phyloP scores from a whole-genome alignment of 2,797 vertebrate species.

The Heterohyrax brucei region DNA sequence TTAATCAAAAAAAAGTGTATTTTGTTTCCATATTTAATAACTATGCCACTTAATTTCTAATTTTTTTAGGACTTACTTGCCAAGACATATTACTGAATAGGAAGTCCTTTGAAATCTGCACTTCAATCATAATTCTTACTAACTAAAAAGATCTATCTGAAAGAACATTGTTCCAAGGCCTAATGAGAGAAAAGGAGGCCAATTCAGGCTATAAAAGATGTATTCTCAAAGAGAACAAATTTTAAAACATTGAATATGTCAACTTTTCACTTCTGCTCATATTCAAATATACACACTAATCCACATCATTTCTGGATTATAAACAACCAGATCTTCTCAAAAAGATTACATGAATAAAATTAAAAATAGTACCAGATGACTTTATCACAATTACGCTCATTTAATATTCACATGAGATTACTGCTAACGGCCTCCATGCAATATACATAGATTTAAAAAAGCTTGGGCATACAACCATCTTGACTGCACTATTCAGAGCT shows the following conservation, averaged over 20 bases:
- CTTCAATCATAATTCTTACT: constrained; percentile 50
- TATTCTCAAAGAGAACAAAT: constrained; percentile 50
- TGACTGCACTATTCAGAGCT: neutral
- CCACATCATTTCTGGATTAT: constrained; percentile 50
- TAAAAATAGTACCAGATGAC: neutral
- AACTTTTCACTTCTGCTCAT: constrained; percentile 44
- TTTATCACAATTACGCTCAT: constrained; percentile 57
- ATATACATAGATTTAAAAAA: neutral
- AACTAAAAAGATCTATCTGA: constrained; percentile 46
- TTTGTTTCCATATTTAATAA: constrained; percentile 50
- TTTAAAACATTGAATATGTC: neutral
- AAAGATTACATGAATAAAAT: constrained; percentile 60
- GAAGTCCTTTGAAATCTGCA: constrained; percentile 39
- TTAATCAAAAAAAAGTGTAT: constrained; percentile 47
- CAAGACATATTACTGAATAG: neutral
- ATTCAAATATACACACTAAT: constrained; percentile 37
- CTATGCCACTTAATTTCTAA: constrained; percentile 51
- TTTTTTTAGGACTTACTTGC: constrained; percentile 56
- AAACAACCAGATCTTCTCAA: constrained; percentile 52
- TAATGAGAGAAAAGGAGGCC: neutral
- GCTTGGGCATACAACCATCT: neutral
- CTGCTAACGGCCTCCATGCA: neutral
- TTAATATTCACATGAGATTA: constrained; percentile 31
- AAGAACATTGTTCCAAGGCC: neutral
- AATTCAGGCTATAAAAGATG: neutral